Percentiles rank a stretch among this genome's conserved stretches.
Conservation (phyloP, 2,888 invertebrate species). For the Polydrusus tereticollis region DNA sequence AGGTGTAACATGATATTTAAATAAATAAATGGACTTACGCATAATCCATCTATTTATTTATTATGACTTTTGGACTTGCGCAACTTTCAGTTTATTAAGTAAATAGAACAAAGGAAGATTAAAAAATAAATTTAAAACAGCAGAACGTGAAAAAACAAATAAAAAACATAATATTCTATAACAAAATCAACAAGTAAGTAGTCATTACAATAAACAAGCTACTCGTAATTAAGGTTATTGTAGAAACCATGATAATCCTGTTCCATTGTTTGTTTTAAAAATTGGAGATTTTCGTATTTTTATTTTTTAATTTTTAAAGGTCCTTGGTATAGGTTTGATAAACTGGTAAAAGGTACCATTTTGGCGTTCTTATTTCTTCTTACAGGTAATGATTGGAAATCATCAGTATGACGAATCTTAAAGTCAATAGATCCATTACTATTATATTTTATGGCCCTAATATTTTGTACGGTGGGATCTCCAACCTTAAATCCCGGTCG, state of each 20-base stretch:
- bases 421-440: slow-evolving; percentile 11
- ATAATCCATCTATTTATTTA: too few species aligned
- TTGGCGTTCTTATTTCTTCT: slow-evolving; percentile 1
- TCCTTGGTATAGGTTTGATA: slow-evolving; percentile 10
- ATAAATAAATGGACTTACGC: too few species aligned
- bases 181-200: neutral
- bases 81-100: too few species aligned
- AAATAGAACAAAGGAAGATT: neutral
- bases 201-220: neutral
- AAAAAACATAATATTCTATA: neutral
- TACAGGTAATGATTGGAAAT: slow-evolving; percentile 20
- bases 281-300: slow-evolving; percentile 19
- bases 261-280: slow-evolving; percentile 25
- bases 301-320: slow-evolving; percentile 24
- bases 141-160: neutral
- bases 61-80: too few species aligned
- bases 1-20: too few species aligned
- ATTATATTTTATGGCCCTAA: slow-evolving; percentile 21
- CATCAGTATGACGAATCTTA: slow-evolving; percentile 28
- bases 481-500: slow-evolving; percentile 29
- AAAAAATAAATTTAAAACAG: neutral
- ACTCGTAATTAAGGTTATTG: slow-evolving; percentile 12
- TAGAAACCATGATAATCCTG: slow-evolving; percentile 25
- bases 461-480: slow-evolving; percentile 30
- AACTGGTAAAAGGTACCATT: neutral